Base-by-base conservation (phyloP, 2,113 vertebrate species). In the Sorex araneus region DNA sequence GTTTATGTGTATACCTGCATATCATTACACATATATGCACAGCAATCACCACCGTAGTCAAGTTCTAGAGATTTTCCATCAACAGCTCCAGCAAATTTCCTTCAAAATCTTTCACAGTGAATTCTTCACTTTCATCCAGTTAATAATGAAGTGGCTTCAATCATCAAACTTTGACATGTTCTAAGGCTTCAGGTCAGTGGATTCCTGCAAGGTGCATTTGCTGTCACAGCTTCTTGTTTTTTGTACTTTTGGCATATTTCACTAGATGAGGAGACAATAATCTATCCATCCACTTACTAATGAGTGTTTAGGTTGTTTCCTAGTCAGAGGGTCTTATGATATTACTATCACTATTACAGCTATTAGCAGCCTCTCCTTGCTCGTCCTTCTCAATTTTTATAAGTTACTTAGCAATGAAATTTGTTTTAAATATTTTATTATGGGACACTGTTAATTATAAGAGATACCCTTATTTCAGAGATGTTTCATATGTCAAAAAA, bases 361-460 rank as follows among this genome's bases (percentile, higher is more conserved):
- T 50, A 50, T 50, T n/a, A n/a, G n/a, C n/a, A n/a, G n/a, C n/a
- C n/a, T n/a, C n/a, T n/a, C n/a, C n/a, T n/a, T n/a, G n/a, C n/a
- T n/a, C n/a, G n/a, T n/a, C n/a, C n/a, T n/a, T n/a, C n/a, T n/a
- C n/a, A n/a, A 84, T 92, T 92, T 89, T 90, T 76, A 74, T 84
- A 89, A 92, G 57, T 40, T 47, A 75, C 18, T 71, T 81, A 88
- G 43, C 64, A 86, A 93, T 60, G 82, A 89, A 91, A 70, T 54
- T 79, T 67, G 32, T 60, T 67, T 25, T 40, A 70, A 69, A 47
- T 69, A 47, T 47, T 80, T 84, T 91, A 77, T 66, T 83, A 71
- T 83, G 43, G 82, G 23, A 84, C 13, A 57, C 0, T 76, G 28
- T 43, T 74, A 23, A 67, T 50, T 64, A 84, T 71, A 91, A 87